Evolutionary conservation across 2,888 invertebrate genomes (phyloP).

Genomic region (Drosophila dives): DNA sequence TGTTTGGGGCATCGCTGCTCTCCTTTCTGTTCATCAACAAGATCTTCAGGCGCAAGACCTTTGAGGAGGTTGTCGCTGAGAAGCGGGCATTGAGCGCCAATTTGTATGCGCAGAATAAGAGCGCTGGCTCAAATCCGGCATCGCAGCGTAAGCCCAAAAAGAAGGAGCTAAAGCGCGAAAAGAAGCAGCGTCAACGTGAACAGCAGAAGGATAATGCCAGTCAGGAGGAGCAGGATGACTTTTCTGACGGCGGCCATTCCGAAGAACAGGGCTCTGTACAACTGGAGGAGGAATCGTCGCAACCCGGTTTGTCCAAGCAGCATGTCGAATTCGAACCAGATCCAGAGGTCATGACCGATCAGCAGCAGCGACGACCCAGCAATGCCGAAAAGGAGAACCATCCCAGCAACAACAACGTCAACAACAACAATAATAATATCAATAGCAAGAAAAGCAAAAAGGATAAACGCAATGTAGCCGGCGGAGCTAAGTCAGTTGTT

Average conservation of each 20-base stretch:
- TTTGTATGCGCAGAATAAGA: constrained; percentile 82
- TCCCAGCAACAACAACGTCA: constrained; percentile 34
- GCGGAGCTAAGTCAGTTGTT: constrained; percentile 57
- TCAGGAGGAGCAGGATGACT: constrained; percentile 73
- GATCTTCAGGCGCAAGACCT: constrained; percentile 84
- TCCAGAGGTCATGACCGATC: constrained; percentile 78
- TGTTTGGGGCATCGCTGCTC: constrained; percentile 83
- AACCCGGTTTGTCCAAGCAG: constrained; percentile 74
- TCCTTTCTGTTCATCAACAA: constrained; percentile 84
- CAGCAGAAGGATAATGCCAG: constrained; percentile 73
- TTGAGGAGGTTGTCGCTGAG: constrained; percentile 84
- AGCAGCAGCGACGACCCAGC: constrained; percentile 62
- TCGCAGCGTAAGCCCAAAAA: constrained; percentile 80
- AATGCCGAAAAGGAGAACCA: constrained; percentile 80
- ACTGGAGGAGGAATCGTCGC: constrained; percentile 64
- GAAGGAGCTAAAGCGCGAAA: constrained; percentile 83
- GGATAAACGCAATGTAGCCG: constrained; percentile 74
- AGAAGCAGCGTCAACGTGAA: constrained; percentile 80
- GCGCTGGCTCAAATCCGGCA: constrained; percentile 48
- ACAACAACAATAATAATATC: constrained; percentile 14
- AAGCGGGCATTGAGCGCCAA: constrained; percentile 84
- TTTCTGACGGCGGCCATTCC: constrained; percentile 78
- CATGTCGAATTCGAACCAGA: constrained; percentile 84
- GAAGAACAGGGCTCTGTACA: constrained; percentile 75
- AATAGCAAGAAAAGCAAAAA: constrained; percentile 71